Conservation (phyloP, 2,113 vertebrate species). For the Ctenomys sociabilis region DNA sequence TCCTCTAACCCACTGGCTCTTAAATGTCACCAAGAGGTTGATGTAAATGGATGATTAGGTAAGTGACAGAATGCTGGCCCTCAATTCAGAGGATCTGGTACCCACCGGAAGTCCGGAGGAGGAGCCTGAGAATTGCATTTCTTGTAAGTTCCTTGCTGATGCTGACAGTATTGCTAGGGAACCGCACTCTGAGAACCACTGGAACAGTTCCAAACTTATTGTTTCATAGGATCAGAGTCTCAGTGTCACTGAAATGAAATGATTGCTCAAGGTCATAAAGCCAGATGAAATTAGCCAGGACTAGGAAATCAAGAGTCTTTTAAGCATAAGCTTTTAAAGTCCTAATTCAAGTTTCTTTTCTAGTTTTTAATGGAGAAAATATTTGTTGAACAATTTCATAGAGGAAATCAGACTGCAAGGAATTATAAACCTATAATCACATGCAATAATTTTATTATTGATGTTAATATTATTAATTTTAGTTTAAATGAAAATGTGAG, state of each 20-base stretch:
- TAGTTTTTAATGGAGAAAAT: conserved; percentile 70
- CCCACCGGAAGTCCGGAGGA: no score
- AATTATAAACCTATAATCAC: conserved; percentile 76
- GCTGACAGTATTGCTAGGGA: rapidly evolving
- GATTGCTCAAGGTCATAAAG: conserved; percentile 53
- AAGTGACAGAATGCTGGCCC: not conserved
- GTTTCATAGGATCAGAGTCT: not conserved
- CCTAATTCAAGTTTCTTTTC: conserved; percentile 51
- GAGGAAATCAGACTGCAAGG: conserved; percentile 67
- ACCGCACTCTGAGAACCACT: not conserved
- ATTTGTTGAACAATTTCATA: conserved; percentile 78
- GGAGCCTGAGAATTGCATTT: not conserved
- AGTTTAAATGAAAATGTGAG: conserved; percentile 65
- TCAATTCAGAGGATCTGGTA: not conserved
- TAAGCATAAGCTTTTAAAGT: conserved; percentile 50
- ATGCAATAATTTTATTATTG: conserved; percentile 69
- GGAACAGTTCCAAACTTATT: not conserved
- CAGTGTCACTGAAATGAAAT: not conserved
- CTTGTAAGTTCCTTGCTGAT: not conserved
- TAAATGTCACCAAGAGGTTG: not conserved
- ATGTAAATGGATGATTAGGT: not conserved
- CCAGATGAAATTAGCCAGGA: conserved; percentile 37
- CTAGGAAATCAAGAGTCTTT: conserved; percentile 37
- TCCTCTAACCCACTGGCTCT: not conserved
- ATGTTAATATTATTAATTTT: conserved; percentile 19